Evolutionary conservation across 2,888 invertebrate genomes (phyloP).

Genomic region (Mimas tiliae): DNA sequence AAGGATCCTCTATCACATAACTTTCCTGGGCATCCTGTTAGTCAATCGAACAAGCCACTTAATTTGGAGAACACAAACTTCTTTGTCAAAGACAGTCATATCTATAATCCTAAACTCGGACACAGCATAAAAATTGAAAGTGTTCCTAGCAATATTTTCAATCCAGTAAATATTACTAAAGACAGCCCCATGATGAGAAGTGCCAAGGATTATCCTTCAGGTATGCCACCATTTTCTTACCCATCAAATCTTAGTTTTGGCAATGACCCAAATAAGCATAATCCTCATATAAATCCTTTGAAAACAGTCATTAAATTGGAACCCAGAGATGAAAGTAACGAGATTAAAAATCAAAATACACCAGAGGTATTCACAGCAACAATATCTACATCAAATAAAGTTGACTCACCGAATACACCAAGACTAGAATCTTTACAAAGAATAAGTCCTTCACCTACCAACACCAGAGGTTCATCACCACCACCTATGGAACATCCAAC

Average conservation of each 20-base stretch:
- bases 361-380: conserved; percentile 82
- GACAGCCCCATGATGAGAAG: conserved; percentile 75
- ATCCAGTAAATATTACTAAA: conserved; percentile 74
- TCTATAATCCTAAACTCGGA: conserved; percentile 73
- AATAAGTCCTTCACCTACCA: conserved; percentile 77
- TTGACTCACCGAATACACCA: conserved; percentile 74
- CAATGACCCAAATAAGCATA: conserved; percentile 75
- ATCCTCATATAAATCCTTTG: conserved; percentile 73
- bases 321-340: conserved; percentile 77
- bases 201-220: conserved; percentile 72
- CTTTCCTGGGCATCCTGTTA: conserved; percentile 69
- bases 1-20: conserved; percentile 78
- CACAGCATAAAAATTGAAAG: conserved; percentile 79
- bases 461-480: conserved; percentile 69
- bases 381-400: conserved; percentile 71
- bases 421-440: conserved; percentile 72
- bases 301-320: conserved; percentile 82
- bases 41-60: conserved; percentile 70
- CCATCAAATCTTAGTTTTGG: conserved; percentile 70
- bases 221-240: conserved; percentile 73
- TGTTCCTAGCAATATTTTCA: conserved; percentile 71
- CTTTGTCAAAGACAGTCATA: conserved; percentile 77
- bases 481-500: conserved; percentile 76
- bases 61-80: conserved; percentile 79
- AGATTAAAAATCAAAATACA: conserved; percentile 77